Evolutionary conservation across 1,140 invertebrate genomes (phyloP).

Genomic region (Lasioglossum baleicum): DNA sequence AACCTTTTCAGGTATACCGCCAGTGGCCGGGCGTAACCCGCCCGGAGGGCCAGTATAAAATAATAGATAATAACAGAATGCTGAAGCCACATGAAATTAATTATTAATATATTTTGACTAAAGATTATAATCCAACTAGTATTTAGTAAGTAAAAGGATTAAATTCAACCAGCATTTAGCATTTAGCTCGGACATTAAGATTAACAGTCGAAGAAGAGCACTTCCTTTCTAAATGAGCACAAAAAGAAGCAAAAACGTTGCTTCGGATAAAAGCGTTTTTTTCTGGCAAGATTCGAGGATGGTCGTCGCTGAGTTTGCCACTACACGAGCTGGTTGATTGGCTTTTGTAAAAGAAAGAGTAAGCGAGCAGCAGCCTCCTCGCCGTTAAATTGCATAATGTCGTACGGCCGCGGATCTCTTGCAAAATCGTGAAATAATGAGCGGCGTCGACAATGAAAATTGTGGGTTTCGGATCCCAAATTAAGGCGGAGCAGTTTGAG

Average conservation of each 20-base stretch:
- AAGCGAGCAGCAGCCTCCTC: not conserved
- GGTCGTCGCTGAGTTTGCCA: not conserved
- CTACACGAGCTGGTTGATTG: not conserved
- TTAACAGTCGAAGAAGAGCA: too few relatives aligned
- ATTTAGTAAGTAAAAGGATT: too few relatives aligned
- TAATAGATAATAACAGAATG: too few relatives aligned
- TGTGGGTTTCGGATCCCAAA: slow-evolving; percentile 31
- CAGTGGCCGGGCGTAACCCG: too few relatives aligned
- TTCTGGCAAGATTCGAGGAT: not conserved
- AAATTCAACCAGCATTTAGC: too few relatives aligned
- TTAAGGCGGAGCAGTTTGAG: slow-evolving; percentile 39
- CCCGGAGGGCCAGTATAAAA: too few relatives aligned
- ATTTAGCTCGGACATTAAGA: too few relatives aligned
- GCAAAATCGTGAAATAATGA: slow-evolving; percentile 53
- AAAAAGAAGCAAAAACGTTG: not conserved
- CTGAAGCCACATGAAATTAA: too few relatives aligned
- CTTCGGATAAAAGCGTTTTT: not conserved
- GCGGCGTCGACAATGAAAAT: slow-evolving; percentile 46
- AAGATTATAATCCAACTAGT: too few relatives aligned
- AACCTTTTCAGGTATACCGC: too few relatives aligned
- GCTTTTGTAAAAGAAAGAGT: not conserved
- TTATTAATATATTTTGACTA: too few relatives aligned
- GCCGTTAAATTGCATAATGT: slow-evolving; percentile 51
- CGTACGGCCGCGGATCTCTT: slow-evolving; percentile 42
- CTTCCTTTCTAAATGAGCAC: not conserved